phyloP scores from a whole-genome alignment of 1,140 invertebrate species.

The Capitella teleta region DNA sequence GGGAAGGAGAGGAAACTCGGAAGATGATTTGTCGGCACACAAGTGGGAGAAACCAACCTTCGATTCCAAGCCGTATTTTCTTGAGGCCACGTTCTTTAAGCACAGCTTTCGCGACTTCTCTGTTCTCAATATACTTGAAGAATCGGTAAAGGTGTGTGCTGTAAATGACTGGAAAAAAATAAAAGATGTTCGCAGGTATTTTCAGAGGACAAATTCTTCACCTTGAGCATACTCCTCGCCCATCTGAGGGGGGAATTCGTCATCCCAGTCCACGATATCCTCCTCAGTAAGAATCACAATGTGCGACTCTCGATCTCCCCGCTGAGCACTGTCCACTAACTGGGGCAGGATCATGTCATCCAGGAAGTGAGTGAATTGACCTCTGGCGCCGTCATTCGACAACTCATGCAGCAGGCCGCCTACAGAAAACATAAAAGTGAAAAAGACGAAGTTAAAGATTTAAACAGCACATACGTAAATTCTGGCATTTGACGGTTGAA shows the following conservation, averaged over 20 bases:
- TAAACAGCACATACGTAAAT: conserved; percentile 60
- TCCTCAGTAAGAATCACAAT: conserved; percentile 92
- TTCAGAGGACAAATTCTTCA: conserved; percentile 9
- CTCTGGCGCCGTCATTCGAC: conserved; percentile 93
- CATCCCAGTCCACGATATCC: conserved; percentile 95
- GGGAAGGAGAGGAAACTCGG: conserved; percentile 13
- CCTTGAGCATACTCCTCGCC: conserved; percentile 96
- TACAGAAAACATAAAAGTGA: conserved; percentile 26
- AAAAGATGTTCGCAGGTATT: background rate
- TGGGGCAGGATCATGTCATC: conserved; percentile 89
- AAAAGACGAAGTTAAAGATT: background rate
- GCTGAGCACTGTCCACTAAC: conserved; percentile 72
- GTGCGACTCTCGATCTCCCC: conserved; percentile 51
- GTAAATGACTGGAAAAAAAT: conserved; percentile 48
- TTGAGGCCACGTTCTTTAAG: conserved; percentile 96
- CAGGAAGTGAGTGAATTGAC: conserved; percentile 91
- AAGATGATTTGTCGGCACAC: too few relatives aligned
- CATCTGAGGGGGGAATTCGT: conserved; percentile 97
- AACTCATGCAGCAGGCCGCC: conserved; percentile 93
- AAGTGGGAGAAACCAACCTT: too few relatives aligned
- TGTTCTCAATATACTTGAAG: conserved; percentile 99
- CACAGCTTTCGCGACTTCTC: conserved; percentile 96
- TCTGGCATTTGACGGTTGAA: conserved; percentile 87
- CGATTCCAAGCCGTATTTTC: conserved; percentile 97
- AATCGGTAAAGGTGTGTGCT: conserved; percentile 90